Evolutionary conservation across 2,797 vertebrate genomes (phyloP).

Genomic region (Gephyroberyx darwinii): DNA sequence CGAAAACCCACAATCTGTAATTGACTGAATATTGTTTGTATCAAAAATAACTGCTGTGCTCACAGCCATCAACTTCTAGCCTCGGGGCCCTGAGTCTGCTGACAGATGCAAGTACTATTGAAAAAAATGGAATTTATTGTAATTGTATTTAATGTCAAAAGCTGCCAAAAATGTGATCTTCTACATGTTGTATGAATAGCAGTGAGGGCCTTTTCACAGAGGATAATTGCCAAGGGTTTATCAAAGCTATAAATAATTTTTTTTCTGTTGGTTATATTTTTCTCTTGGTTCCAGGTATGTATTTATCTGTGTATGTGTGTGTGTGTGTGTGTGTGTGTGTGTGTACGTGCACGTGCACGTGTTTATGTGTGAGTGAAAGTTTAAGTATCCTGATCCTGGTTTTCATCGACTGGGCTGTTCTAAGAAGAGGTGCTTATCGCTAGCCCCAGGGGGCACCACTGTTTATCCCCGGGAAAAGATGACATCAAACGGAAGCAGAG

Average conservation of each 20-base stretch:
- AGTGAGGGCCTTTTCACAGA: conserved; percentile 11
- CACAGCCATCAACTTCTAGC: conserved; percentile 34
- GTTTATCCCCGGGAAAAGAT: conserved; percentile 75
- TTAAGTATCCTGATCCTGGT: conserved; percentile 60
- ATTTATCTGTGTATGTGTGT: conserved; percentile 3
- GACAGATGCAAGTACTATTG: conserved; percentile 31
- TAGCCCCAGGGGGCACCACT: conserved; percentile 50
- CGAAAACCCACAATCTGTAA: conserved; percentile 42
- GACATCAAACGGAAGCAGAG: conserved; percentile 73
- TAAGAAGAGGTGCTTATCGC: conserved; percentile 65
- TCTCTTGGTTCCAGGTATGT: conserved; percentile 12
- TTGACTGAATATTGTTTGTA: conserved; percentile 49
- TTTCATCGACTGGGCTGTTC: conserved; percentile 67
- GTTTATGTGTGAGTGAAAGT: conserved; percentile 52
- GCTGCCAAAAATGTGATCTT: neutral
- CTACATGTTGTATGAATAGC: conserved; percentile 19
- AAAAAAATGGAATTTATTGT: conserved; percentile 14
- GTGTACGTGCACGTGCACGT: conserved; percentile 7
- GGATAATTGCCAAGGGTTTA: conserved; percentile 33
- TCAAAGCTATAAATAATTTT: conserved; percentile 41
- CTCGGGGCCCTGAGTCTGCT: conserved; percentile 38
- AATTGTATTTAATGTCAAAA: conserved; percentile 39
- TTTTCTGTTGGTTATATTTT: conserved; percentile 26
- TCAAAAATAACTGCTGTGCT: conserved; percentile 34
- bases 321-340: conserved; percentile 1